Base-by-base conservation (phyloP, 2,113 vertebrate species). In the Platanista minor region DNA sequence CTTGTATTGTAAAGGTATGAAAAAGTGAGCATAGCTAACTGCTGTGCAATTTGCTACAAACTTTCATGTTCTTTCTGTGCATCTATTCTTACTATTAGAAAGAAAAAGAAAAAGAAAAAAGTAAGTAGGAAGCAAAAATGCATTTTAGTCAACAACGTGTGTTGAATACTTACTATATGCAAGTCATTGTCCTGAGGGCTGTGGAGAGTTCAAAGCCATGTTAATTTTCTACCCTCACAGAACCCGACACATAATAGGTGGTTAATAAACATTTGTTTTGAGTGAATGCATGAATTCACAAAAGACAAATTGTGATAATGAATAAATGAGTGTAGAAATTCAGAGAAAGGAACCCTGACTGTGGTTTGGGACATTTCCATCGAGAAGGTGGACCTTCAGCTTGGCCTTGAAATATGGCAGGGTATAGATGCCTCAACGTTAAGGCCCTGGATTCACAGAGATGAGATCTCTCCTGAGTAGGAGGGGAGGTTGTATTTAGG, bases 21-120 rank as follows among this genome's bases (percentile, higher is more conserved):
- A 43, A 86, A 92, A 90, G 74, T 74, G 74, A 97, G 46, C 43
- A 94, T 43, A 96, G 74, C 62, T 86, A 62, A 27, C 67, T 93
- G 90, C 61, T 1, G 66, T 31, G 66, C 57, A 75, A 1, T 85
- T 97, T 91, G 77, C 61, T 97, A 18, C 81, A 41, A 77, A 82
- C 39, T 82, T 92, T 85, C 25, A 74, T 62, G 21, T 87, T 71
- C 33, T 94, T 80, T 82, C 29, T 88, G 61, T 78, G 39, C 31
- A 93, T 93, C 14, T 94, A 21, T 77, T 81, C 61, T 86, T 66
- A 82, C 20, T 36, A 36, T 36, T 57, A 36, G 0, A 10, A 25
- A 41, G 43, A 90, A 66, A 83, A 64, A 12, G 57, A 12, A 31
- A 49, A 64, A 69, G 25, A 43, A 78, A 94, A 95, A 25, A 2